A percentile compares a stretch with the other conserved stretches of the same genome.
Evolutionary conservation across 2,888 invertebrate genomes (phyloP).

Genomic region (Endomychus coccineus): DNA sequence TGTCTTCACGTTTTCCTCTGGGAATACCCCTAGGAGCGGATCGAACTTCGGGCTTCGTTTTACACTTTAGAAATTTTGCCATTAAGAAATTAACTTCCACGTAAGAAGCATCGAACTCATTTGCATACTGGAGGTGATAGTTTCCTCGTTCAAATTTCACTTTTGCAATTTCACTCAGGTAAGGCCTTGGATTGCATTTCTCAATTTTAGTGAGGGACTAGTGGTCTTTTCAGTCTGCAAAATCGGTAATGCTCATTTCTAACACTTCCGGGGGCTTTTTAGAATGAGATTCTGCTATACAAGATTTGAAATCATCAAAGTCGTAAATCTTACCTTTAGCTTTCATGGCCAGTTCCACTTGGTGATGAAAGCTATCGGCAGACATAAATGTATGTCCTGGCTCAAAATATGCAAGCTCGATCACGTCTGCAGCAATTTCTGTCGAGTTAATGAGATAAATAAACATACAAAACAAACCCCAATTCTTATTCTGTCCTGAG

Average conservation of each 20-base stretch:
- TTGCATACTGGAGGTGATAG: no score
- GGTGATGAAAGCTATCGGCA: conserved; percentile 20
- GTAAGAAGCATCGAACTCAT: no score
- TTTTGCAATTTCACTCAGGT: no score
- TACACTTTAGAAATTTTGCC: no score
- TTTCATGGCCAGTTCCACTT: conserved; percentile 18
- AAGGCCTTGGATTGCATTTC: no score
- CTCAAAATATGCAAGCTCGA: conserved; percentile 20
- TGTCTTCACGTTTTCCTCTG: no score
- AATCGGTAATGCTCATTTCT: conserved; percentile 15
- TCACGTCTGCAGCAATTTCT: conserved; percentile 10
- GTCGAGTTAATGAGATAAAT: conserved; percentile 18
- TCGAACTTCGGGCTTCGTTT: no score
- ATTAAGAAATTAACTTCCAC: no score
- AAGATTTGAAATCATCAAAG: conserved; percentile 15
- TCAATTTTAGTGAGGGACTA: no score
- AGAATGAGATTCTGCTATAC: conserved; percentile 15
- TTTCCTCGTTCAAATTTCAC: no score
- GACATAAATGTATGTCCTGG: conserved; percentile 23
- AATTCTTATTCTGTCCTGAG: conserved; percentile 21
- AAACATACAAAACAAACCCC: conserved; percentile 18
- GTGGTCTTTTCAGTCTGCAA: conserved; percentile 16
- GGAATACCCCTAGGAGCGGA: no score
- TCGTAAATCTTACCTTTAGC: conserved; percentile 17
- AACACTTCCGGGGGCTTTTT: conserved; percentile 16